These are phyloP conservation scores for Mustelus asterias DNA, from an alignment of 2,113 vertebrate genomes.

Conservation along the genomic window DNA sequence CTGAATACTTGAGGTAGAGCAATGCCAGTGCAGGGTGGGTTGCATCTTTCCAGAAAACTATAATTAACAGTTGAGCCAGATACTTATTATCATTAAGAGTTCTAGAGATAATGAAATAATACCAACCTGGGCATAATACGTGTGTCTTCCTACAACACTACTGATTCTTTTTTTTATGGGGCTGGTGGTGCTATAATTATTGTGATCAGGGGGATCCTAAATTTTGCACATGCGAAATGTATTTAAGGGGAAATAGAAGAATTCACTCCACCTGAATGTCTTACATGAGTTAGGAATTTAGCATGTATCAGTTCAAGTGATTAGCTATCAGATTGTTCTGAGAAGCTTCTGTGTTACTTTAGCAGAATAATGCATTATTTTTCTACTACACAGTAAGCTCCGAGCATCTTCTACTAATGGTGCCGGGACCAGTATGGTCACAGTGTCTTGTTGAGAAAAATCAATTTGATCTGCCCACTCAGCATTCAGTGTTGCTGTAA, in stretches of 20 bases:
- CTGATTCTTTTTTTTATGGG: background rate
- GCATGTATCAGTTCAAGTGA: background rate
- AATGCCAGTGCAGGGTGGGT: background rate
- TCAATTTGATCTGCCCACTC: background rate
- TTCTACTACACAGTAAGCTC: background rate
- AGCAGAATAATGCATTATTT: background rate
- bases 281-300: background rate
- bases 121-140: background rate
- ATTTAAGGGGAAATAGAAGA: background rate
- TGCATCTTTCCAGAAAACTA: background rate
- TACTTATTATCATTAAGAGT: background rate
- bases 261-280: background rate
- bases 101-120: background rate
- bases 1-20: background rate
- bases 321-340: background rate
- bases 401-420: background rate
- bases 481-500: background rate
- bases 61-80: background rate
- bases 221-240: background rate
- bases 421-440: background rate
- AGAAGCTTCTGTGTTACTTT: background rate
- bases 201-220: background rate
- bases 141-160: background rate
- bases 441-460: background rate
- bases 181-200: background rate